Base-by-base conservation (phyloP, 2,888 invertebrate species). In the Cosmia pyralina region DNA sequence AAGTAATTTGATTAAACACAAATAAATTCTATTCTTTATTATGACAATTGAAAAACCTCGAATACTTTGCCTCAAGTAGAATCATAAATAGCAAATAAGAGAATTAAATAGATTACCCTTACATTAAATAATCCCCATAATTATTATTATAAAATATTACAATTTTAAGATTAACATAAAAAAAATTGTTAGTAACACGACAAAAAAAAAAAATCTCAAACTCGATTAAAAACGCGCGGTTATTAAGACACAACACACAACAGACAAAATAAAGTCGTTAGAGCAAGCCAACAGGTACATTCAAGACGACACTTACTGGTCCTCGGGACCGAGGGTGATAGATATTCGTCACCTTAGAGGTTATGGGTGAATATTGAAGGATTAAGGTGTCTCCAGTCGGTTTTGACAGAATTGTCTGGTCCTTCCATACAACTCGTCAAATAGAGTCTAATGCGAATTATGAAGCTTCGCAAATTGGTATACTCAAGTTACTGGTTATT, bases 241-340 rank as follows among this genome's bases (percentile, higher is more conserved):
- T 83, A 81, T 80, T 28, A 62, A 44, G 73, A 80, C 69, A 86
- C 81, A 82, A 82, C 83, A 86, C 87, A 87, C 87, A 87, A 83
- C 79, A 84, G 66, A 72, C 70, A 81, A 72, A 69, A 66, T 62
- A 53, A n/a, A 69, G 17, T 79, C 64, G 79, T 87, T 87, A 87
- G 84, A 82, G 70, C 67, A 87, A 88, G 88, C 88, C 88, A 88
- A 88, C 88, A 88, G 78, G 72, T 68, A 83, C 85, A 87, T 88
- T 85, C 88, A 81, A 83, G 77, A 85, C 85, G 72, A 88, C 84
- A 82, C 77, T 84, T 59, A 72, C 41, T 48, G 79, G 67, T 79
- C 59, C 17, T 19, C 0, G 0, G 59, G 64, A 63, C 50, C 34
- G 13, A 2, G 28, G 41, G 19, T 52, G 48, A 13, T 11, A 13